Conservation (phyloP, 2,888 invertebrate species). For the Melieria omissa region DNA sequence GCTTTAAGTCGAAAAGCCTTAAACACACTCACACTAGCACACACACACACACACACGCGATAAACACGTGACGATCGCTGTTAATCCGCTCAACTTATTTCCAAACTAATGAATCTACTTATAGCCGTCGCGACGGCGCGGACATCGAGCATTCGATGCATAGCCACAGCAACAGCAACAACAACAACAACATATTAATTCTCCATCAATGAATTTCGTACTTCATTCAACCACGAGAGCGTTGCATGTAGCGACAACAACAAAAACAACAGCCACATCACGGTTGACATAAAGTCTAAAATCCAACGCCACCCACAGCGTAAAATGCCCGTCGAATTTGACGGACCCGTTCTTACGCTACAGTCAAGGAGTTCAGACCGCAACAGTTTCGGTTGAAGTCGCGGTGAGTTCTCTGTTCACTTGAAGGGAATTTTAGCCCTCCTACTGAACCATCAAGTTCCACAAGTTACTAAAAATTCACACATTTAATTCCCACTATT, state of each 20-base stretch:
- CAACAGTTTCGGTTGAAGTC: no score
- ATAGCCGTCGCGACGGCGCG: slow-evolving; percentile 41
- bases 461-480: no score
- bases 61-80: slow-evolving; percentile 37
- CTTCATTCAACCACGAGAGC: slow-evolving; percentile 41
- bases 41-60: no score
- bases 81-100: slow-evolving; percentile 58
- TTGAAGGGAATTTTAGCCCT: no score
- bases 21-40: no score
- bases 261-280: not conserved
- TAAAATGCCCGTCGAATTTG: not conserved
- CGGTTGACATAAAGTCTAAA: slow-evolving; percentile 21
- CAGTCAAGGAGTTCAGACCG: no score
- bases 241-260: not conserved
- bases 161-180: slow-evolving; percentile 16
- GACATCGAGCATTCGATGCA: slow-evolving; percentile 37
- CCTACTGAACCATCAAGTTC: no score
- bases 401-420: no score
- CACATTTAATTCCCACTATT: no score
- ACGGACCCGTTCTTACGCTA: no score
- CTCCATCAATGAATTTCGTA: slow-evolving; percentile 51
- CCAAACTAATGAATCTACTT: slow-evolving; percentile 59
- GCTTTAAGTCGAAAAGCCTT: no score
- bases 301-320: slow-evolving; percentile 38
- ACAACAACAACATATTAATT: slow-evolving; percentile 53